Percentiles rank a stretch among this genome's conserved stretches.
Conservation (phyloP, 1,140 invertebrate genomes). For the Bombus affinis region DNA sequence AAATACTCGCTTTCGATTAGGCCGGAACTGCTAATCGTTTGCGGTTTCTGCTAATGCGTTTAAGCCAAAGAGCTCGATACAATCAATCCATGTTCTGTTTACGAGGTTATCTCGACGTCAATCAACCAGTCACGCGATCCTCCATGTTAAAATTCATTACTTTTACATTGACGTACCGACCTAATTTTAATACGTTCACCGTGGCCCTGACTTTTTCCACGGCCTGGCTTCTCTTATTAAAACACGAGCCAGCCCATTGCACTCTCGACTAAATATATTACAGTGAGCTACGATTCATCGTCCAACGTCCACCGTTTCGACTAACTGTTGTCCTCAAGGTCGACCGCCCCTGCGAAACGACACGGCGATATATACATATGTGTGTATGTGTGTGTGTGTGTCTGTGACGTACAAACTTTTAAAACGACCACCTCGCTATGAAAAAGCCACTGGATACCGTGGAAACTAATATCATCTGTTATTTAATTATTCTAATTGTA, state of each 20-base stretch:
- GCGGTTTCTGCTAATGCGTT: neutral
- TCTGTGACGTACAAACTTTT: no score
- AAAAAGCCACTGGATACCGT: no score
- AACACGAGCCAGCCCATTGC: neutral
- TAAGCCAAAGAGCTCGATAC: neutral
- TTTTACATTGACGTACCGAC: neutral
- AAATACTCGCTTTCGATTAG: constrained; percentile 13
- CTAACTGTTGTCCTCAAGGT: constrained; percentile 6
- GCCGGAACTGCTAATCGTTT: neutral
- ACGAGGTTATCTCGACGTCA: neutral
- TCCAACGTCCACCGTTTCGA: neutral
- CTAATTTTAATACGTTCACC: neutral
- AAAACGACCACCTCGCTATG: no score
- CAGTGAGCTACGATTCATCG: constrained; percentile 28
- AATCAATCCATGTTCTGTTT: neutral
- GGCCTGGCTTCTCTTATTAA: neutral
- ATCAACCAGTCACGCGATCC: neutral
- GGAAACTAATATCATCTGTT: no score
- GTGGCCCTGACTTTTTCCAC: neutral
- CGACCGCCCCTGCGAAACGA: constrained; percentile 5
- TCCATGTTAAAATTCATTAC: neutral
- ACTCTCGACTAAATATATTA: constrained; percentile 29
- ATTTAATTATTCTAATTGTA: no score
- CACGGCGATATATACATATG: neutral
- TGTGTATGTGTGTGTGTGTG: no score